A percentile compares a stretch with the other conserved stretches of the same genome.
Conservation (phyloP, 2,113 vertebrate genomes). For the Naja naja region DNA sequence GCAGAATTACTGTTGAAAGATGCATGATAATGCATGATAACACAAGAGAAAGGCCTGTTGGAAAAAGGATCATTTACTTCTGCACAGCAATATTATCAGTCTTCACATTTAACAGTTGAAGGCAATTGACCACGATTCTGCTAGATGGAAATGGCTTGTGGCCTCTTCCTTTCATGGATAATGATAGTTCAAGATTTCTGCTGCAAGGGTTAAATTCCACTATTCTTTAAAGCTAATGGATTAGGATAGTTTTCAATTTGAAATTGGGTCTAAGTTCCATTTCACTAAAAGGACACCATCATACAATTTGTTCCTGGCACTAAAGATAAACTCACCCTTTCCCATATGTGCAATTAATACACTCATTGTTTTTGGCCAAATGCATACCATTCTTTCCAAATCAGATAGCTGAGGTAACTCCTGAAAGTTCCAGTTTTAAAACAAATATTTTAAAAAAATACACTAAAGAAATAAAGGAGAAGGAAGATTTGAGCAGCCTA, state of each 20-base stretch:
- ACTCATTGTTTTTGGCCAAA: neutral
- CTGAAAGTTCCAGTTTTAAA: neutral
- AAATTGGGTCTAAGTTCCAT: neutral
- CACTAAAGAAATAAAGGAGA: neutral
- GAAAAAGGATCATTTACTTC: neutral
- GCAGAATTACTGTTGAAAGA: neutral
- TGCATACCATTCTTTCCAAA: neutral
- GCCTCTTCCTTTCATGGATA: neutral
- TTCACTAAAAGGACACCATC: neutral
- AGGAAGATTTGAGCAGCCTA: neutral
- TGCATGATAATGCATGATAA: neutral
- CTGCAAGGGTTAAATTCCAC: neutral
- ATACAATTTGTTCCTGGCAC: neutral
- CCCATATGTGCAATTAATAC: neutral
- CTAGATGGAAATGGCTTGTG: neutral
- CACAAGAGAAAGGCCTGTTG: neutral
- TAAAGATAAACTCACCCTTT: neutral
- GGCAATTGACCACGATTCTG: neutral
- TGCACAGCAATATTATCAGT: neutral
- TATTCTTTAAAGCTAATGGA: neutral
- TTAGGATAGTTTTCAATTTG: neutral
- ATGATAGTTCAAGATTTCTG: neutral
- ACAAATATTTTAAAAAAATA: neutral
- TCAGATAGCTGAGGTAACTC: conserved; percentile 3
- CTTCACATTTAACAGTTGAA: neutral